Base-by-base conservation (phyloP, 2,888 invertebrate species). In the Reticulitermes lucifugus region DNA sequence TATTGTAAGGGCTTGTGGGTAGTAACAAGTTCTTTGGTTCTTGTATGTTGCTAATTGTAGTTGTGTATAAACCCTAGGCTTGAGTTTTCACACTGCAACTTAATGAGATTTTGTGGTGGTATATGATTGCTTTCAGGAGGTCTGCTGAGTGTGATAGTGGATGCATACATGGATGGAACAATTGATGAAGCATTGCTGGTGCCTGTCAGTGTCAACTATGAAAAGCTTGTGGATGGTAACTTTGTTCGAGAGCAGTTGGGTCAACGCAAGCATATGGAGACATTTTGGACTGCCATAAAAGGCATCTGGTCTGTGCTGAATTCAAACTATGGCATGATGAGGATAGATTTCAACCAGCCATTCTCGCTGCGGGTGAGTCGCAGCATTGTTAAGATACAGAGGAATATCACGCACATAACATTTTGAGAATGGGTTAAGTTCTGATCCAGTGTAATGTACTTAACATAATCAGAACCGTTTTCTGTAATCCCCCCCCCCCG, bases 181-280 rank as follows among this genome's bases (percentile, higher is more conserved):
- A 96, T 99, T 84, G 95, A 96, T 88, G 99, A 99, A 91, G 98
- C 98, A 0, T 93, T 97, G 1, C 91, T 99, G 35, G 96, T 99
- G 12, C 99, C 99, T 0, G 96, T 98, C 0, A 96, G 97, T 2
- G 94, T 99, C 46, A 98, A 97, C 91, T 99, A 99, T 91, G 99
- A 99, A 89, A 95, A 96, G 87, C 91, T 99, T 59, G 95, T 98
- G 0, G 99, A 99, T 90, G 99, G 99, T 0, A 97, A 98, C 91
- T 99, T 98, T 89, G 94, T 97, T 7, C 91, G 95, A n/a, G 98
- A 98, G 89, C 97, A 98, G 89, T 92, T 98, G 88, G 98, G 98
- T 4, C 95, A 96, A 90, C 95, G 96, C 55, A 98, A 98, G 89
- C 93, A 96, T 89, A 96, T 96, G 92, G 98, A 98, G 92, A 95